phyloP scores from a whole-genome alignment of 2,797 vertebrate genomes.

The Chaetodon trifasciatus region DNA sequence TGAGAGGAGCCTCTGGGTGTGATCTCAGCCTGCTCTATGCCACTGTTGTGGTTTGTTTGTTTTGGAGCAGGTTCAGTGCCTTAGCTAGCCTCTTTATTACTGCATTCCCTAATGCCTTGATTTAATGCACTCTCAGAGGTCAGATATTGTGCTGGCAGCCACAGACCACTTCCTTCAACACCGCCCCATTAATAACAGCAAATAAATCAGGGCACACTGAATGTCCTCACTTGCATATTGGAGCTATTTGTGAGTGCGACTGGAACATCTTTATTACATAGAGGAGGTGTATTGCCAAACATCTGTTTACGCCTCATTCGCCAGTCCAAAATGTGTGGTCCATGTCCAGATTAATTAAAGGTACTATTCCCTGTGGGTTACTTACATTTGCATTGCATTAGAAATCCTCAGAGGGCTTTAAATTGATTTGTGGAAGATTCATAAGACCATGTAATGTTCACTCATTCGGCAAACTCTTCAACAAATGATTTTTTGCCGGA shows the following conservation, averaged over 20 bases:
- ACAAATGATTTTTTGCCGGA: not conserved
- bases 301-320: constrained; percentile 65
- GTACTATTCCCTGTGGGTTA: constrained; percentile 45
- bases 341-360: constrained; percentile 73
- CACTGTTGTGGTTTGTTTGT: constrained; percentile 71
- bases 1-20: constrained; percentile 44
- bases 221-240: constrained; percentile 75
- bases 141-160: constrained; percentile 82
- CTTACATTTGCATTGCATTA: constrained; percentile 60
- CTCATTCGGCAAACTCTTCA: constrained; percentile 19
- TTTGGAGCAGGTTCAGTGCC: constrained; percentile 73
- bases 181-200: constrained; percentile 81
- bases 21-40: constrained; percentile 53
- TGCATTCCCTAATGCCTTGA: constrained; percentile 79
- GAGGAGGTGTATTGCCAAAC: constrained; percentile 64
- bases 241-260: constrained; percentile 65
- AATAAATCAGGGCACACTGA: constrained; percentile 80
- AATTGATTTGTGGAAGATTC: constrained; percentile 53
- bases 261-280: constrained; percentile 76
- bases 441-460: constrained; percentile 51
- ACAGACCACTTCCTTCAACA: constrained; percentile 78
- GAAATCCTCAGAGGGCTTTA: constrained; percentile 36
- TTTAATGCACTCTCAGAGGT: constrained; percentile 85
- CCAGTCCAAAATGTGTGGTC: constrained; percentile 58
- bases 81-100: constrained; percentile 80